Base-by-base conservation (phyloP, 2,888 invertebrate species). In the Loripinus fragilis region DNA sequence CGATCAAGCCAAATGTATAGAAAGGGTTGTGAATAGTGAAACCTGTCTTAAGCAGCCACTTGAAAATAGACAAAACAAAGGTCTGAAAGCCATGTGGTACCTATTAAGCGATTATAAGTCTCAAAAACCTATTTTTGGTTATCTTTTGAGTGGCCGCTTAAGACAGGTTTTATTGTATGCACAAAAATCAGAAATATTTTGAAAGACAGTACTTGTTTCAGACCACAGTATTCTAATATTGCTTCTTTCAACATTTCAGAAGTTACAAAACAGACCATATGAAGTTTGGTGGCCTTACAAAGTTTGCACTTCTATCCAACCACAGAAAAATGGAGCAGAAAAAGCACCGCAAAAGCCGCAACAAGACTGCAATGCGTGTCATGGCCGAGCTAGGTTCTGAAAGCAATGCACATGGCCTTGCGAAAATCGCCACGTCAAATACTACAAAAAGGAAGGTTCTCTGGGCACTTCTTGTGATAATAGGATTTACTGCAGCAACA, bases 401-500 rank as follows among this genome's bases (percentile, higher is more conserved):
- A 73, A 91, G 91, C 72, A 91, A 90, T 60, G 91, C 91, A 23
- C 91, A 91, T 73, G 91, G 90, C 38, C 87, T 90, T 23, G 89
- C 90, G 20, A 90, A 90, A 80, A 89, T 90, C 60, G 89, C 89
- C 20, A 90, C 89, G 28, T 89, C 91, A 7, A 65, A 60, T 10
- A 87, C 89, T 68, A 90, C 89, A 15, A 88, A 88, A 76, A 78
- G 91, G 7, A 90, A 90, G 83, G 90, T 91, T 30, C 88, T 90
- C 78, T 91, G 91, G 91, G 87, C 90, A 0, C 75, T 91, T 23
- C 74, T 90, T 67, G 91, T 91, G 17, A 90, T 91, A 66, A 85
- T 90, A 20, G 91, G 91, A 15, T 90, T 91, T 83, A 90, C 91
- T 23, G 91, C 91, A 0, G 91, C 91, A 12, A 90, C 90, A 3